Base-by-base conservation (phyloP, 92 coral and sea anemone species). In the Montipora capitata region DNA sequence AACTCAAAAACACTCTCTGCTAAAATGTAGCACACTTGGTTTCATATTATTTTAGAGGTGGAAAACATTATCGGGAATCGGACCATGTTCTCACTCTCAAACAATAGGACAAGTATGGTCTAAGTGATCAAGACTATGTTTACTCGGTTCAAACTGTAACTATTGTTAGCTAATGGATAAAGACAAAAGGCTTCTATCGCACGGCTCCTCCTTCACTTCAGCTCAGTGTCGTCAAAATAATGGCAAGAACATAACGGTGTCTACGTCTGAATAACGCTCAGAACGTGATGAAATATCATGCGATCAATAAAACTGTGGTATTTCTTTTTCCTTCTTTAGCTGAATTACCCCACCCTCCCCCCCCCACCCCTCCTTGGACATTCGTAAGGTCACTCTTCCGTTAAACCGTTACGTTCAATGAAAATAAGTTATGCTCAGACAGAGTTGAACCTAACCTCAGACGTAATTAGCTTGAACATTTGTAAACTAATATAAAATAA, bases 141-240 rank as follows among this genome's bases (percentile, higher is more conserved):
- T 92, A 90, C 87, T 57, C 69, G 77, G 84, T 82, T 74, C 58
- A 78, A 85, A 85, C 86, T 89, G 90, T 84, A 76, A 35, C 83
- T 63, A 82, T 94, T 88, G 93, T 85, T 74, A 51, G 62, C 91
- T 88, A 84, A 90, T 88, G 91, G 91, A 84, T 44, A 62, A 81
- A 72, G 71, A 95, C 94, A 93, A 93, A 27, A 87, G 85, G 84
- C 81, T 85, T 14, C 82, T 80, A 94, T 81, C 76, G 68, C 38
- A 7, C 15, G 49, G 76, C 89, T 77, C 92, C 93, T 59, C 94
- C 96, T 88, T 81, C 69, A 76, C 67, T 80, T 45, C 45, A 58
- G 48, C 44, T 58, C 35, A 27, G 35, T 12, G 66, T 17, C 68
- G 68, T 16, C 71, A 58, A 72, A 72, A 83, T 72, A 83, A 58